Evolutionary conservation across 2,113 vertebrate genomes (phyloP).

Genomic region (Hippocampus abdominalis): DNA sequence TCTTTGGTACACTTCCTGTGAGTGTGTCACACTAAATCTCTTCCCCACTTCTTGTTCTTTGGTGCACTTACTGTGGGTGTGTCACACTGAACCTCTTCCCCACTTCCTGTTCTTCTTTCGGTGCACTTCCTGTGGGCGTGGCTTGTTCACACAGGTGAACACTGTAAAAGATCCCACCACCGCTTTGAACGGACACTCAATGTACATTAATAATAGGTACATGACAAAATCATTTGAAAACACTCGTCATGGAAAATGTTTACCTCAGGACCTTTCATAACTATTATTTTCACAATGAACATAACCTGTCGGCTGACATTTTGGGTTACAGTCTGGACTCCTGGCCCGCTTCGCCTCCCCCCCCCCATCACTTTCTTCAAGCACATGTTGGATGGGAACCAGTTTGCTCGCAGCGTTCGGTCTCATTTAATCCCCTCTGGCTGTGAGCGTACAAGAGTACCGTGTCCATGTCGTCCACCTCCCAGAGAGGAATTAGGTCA

Average conservation of each 20-base stretch:
- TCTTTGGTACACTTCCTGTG: too few species aligned
- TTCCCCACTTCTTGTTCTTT: not conserved
- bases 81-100: too few species aligned
- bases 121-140: too few species aligned
- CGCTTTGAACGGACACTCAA: not conserved
- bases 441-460: not conserved
- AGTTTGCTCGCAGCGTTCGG: not conserved
- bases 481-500: conserved; percentile 10
- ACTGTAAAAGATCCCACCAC: not conserved
- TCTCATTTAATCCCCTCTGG: conserved; percentile 4
- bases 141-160: not conserved
- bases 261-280: not conserved
- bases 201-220: too few species aligned
- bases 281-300: not conserved
- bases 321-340: not conserved
- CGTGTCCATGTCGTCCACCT: conserved; percentile 9
- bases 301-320: not conserved
- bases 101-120: too few species aligned
- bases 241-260: too few species aligned
- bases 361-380: not conserved
- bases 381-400: not conserved
- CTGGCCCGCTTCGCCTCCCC: not conserved
- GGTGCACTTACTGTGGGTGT: too few species aligned
- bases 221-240: too few species aligned
- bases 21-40: not conserved